Percentiles rank a stretch among this genome's conserved stretches.
These are phyloP conservation scores for Rhinoderma darwinii DNA, from an alignment of 2,113 vertebrate species.

Conservation along the genomic window DNA sequence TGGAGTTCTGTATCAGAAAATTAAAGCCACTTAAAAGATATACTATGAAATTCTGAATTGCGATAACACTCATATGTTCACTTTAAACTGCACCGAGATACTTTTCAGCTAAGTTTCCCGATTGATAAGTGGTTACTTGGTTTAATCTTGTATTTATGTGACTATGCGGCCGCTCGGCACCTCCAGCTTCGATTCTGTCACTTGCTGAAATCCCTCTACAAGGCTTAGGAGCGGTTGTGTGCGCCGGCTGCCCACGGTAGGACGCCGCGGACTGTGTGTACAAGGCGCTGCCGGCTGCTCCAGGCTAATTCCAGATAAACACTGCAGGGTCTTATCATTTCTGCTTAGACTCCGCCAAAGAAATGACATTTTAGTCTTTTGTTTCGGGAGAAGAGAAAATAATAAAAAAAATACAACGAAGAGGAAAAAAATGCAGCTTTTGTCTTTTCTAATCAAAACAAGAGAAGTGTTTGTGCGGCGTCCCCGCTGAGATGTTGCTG, in stretches of 20 bases:
- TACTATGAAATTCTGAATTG: not conserved
- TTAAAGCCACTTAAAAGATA: not conserved
- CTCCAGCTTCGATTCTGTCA: not conserved
- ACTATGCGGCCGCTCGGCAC: not conserved
- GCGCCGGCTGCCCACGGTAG: not conserved
- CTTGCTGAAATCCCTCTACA: not conserved
- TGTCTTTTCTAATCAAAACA: conserved; percentile 35
- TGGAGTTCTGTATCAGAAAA: not conserved
- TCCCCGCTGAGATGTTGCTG: not conserved
- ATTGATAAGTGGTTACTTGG: not conserved
- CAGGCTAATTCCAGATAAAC: not conserved
- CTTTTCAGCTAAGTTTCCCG: not conserved
- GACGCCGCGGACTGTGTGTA: not conserved
- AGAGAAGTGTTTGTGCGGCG: not conserved
- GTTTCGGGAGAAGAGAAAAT: not conserved
- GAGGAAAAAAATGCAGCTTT: not conserved
- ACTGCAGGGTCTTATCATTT: not conserved
- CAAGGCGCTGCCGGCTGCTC: not conserved
- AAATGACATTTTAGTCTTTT: conserved; percentile 4
- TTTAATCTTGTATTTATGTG: not conserved
- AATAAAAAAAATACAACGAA: not conserved
- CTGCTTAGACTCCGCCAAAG: not conserved
- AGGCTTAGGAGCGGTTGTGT: not conserved
- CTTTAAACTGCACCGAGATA: not conserved
- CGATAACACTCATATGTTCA: not conserved